A percentile compares a stretch with the other conserved stretches of the same genome.
These are phyloP conservation scores for Unio pictorum DNA, from an alignment of 2,888 invertebrate genomes.

Conservation along the genomic window DNA sequence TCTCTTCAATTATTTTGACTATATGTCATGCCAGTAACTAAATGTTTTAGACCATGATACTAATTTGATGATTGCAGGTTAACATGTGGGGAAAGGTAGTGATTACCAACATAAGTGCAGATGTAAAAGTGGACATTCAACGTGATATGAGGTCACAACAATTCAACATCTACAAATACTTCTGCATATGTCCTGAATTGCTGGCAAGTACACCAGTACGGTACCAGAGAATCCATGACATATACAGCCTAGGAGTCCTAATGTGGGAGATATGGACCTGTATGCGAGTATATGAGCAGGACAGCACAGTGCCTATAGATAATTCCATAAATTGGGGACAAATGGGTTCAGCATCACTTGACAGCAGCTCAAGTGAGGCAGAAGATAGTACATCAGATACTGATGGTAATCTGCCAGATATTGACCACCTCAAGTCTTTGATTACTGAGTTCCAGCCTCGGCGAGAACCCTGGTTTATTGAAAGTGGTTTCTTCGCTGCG, in stretches of 20 bases:
- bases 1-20: neutral
- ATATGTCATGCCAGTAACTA: neutral
- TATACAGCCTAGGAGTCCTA: constrained; percentile 52
- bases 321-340: no score
- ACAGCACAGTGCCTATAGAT: no score
- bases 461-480: no score
- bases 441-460: no score
- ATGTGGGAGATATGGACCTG: constrained; percentile 54
- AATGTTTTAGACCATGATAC: neutral
- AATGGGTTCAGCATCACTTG: no score
- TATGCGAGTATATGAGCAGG: constrained; percentile 8
- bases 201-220: no score
- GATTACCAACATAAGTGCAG: constrained; percentile 46
- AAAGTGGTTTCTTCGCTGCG: no score
- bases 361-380: no score
- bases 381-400: no score
- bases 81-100: constrained; percentile 29
- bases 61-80: constrained; percentile 30
- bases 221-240: constrained; percentile 26
- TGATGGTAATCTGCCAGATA: no score
- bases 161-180: constrained; percentile 10
- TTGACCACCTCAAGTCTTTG: no score
- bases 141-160: constrained; percentile 6
- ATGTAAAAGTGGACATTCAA: constrained; percentile 12
- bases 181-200: no score